Evolutionary conservation across 2,797 vertebrate species (phyloP), one percentile per base, ranked within the genome.

Genomic region (Agapornis canus): DNA sequence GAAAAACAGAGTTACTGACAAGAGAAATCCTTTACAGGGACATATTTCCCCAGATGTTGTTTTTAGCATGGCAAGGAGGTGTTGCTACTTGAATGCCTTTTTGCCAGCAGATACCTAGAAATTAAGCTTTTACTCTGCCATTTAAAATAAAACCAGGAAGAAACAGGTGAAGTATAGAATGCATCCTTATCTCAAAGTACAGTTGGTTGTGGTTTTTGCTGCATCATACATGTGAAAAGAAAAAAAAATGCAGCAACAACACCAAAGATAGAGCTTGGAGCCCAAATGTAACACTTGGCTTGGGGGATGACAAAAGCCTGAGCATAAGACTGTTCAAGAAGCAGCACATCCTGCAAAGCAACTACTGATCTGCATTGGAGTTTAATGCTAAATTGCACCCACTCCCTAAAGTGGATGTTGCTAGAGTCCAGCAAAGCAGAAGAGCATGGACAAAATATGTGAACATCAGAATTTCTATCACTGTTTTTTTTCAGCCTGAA

Each of bases 201-300:
- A 54, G 31, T 78, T 20, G 21, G 29, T 12, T 60, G 40, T n/a
- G 23, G 39, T 45, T 86, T 61, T 39, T 73, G 56, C 31, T 73
- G 47, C 37, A 45, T 2, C 1, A 0, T 15, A 76, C 0, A 0
- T 6, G n/a, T 4, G 0, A 77, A 6, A 63, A 76, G 26, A 63
- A 40, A 92, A 35, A 82, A 81, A 35, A 35, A 35, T 35, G 35
- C 83, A 22, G 52, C 61, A 95, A 72, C 60, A 73, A 71, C 22
- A 39, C 60, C 21, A 76, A 78, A 79, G 59, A 78, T 1, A 65
- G 25, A 86, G n/a, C 14, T 27, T 72, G 39, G 20, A 88, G 52
- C 18, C 39, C 51, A 61, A 80, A 51, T 1, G 1, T 25, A 69
- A 76, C 9, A 27, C 13, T 39, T 60, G 23, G 40, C 21, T 65